phyloP scores from a whole-genome alignment of 2,113 vertebrate genomes.

The Saguinus midas region DNA sequence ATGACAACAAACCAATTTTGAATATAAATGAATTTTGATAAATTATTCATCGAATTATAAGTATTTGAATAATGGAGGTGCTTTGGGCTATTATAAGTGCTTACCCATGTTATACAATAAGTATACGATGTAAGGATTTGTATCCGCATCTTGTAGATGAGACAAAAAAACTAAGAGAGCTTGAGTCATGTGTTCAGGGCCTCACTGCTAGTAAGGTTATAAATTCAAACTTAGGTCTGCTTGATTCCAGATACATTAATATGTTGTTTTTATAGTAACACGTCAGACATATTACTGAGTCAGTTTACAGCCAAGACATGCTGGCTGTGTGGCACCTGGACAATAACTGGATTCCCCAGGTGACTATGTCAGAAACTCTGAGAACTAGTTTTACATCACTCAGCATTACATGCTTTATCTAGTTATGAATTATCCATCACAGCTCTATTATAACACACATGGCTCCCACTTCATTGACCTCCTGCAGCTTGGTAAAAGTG shows the following conservation, averaged over 20 bases:
- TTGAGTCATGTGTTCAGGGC: neutral
- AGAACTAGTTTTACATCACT: neutral
- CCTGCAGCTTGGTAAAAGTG: neutral
- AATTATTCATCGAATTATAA: neutral
- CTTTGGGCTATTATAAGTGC: neutral
- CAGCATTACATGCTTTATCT: neutral
- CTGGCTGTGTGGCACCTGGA: neutral
- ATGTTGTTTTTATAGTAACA: neutral
- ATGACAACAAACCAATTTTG: neutral
- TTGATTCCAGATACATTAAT: neutral
- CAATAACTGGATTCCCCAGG: neutral
- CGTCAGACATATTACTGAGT: neutral
- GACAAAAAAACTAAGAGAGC: neutral
- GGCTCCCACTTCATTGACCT: neutral
- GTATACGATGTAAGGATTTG: neutral
- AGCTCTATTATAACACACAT: neutral
- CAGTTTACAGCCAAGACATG: neutral
- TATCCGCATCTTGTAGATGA: neutral
- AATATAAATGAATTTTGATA: neutral
- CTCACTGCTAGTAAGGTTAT: neutral
- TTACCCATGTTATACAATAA: neutral
- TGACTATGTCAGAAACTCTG: neutral
- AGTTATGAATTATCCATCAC: neutral
- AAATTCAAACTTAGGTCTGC: neutral
- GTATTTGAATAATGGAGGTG: neutral